Conservation (phyloP, 1,140 invertebrate species). For the Eulimnadia texana region DNA sequence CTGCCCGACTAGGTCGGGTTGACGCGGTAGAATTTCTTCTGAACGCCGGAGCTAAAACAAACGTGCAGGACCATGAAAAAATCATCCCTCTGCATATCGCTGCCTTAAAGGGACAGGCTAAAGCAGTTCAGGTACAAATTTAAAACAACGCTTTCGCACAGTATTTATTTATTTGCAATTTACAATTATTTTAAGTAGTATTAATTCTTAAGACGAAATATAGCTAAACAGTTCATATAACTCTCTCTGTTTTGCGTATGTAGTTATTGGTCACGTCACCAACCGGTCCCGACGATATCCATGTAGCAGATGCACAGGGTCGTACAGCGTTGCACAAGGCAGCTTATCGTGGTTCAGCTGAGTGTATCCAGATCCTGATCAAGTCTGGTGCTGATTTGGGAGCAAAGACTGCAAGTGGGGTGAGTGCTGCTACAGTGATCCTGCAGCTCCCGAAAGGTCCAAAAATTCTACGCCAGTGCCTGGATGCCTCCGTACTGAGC, state of each 20-base stretch:
- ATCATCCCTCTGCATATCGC: conserved; percentile 44
- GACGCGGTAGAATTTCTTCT: conserved; percentile 38
- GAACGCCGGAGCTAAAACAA: conserved; percentile 33
- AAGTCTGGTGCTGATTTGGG: conserved; percentile 31
- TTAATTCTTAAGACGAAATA: too few relatives aligned
- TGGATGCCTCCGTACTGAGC: conserved; percentile 5
- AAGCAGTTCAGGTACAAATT: conserved; percentile 27
- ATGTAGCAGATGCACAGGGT: conserved; percentile 28
- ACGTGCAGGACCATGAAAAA: conserved; percentile 37
- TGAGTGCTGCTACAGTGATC: conserved; percentile 23
- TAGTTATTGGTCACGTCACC: background rate
- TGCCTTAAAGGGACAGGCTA: conserved; percentile 30
- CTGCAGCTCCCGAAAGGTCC: conserved; percentile 13
- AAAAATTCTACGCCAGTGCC: conserved; percentile 10
- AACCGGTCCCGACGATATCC: conserved; percentile 12
- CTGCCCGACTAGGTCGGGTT: conserved; percentile 36
- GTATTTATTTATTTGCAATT: background rate
- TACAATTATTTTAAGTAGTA: too few relatives aligned
- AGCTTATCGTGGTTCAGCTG: conserved; percentile 29
- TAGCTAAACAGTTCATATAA: too few relatives aligned
- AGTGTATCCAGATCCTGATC: conserved; percentile 33
- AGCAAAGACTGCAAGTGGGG: conserved; percentile 28
- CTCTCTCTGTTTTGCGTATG: background rate
- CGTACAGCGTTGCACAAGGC: conserved; percentile 38
- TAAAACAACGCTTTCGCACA: background rate